A percentile compares a stretch with the other conserved stretches of the same genome.
These are phyloP conservation scores for Kobus ellipsiprymnus DNA, from an alignment of 2,113 vertebrate genomes.

Conservation along the genomic window DNA sequence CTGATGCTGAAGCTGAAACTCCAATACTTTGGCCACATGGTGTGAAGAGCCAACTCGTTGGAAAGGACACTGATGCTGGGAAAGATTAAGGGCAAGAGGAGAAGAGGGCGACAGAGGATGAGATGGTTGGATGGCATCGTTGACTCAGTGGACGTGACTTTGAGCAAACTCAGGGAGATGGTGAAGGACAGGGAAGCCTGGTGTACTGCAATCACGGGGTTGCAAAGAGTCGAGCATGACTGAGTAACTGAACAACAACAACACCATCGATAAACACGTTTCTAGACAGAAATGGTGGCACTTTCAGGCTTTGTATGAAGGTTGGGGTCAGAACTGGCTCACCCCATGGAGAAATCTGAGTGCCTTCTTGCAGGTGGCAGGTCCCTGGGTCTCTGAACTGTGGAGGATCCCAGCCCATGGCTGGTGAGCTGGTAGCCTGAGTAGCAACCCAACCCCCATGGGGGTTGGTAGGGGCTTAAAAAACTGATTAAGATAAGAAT, in stretches of 20 bases:
- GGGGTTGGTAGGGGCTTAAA: background rate
- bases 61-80: background rate
- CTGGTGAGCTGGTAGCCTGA: background rate
- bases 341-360: background rate
- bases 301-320: background rate
- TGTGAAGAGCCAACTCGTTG: background rate
- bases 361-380: background rate
- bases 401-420: background rate
- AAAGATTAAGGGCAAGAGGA: background rate
- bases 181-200: background rate
- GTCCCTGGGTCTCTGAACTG: background rate
- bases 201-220: background rate
- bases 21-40: background rate
- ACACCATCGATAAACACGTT: background rate
- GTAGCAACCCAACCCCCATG: fast-evolving
- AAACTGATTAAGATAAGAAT: background rate
- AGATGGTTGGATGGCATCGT: background rate
- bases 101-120: background rate
- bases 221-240: background rate
- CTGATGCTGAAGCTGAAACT: background rate
- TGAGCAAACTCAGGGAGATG: background rate
- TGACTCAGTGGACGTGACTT: background rate
- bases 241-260: background rate
- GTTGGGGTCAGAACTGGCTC: background rate
- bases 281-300: background rate